phyloP scores from a whole-genome alignment of 1,140 invertebrate species.

The Drosophila triauraria region DNA sequence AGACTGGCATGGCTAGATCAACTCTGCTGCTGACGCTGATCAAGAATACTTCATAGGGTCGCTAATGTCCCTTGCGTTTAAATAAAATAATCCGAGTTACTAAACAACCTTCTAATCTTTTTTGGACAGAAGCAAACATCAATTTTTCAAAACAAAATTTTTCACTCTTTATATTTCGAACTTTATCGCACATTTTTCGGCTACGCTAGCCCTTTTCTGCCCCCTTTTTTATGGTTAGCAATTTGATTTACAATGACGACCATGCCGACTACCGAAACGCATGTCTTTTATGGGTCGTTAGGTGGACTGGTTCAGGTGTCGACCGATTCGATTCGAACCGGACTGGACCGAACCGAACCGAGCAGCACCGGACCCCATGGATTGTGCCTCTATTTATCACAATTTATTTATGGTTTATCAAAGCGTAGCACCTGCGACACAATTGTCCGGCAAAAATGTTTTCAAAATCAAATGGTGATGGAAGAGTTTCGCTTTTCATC shows the following conservation, averaged over 20 bases:
- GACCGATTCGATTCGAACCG: conserved; percentile 6
- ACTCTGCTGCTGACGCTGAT: too few species aligned
- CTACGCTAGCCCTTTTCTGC: neutral
- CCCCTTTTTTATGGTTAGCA: conserved; percentile 23
- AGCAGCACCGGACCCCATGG: neutral
- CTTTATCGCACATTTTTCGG: neutral
- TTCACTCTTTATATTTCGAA: neutral
- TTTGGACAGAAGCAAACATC: neutral
- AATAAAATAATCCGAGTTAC: neutral
- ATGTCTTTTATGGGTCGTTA: conserved; percentile 66
- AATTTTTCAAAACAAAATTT: conserved; percentile 16
- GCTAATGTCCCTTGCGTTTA: neutral
- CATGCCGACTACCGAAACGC: conserved; percentile 31
- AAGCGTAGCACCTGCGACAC: conserved; percentile 61
- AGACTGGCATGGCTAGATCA: too few species aligned
- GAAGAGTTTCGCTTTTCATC: conserved; percentile 26
- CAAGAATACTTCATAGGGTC: too few species aligned
- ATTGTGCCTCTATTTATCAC: conserved; percentile 66
- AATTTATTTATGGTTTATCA: conserved; percentile 74
- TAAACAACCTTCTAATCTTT: neutral
- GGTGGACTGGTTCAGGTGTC: conserved; percentile 41
- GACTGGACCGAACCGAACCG: conserved; percentile 8
- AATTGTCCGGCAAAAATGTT: conserved; percentile 37
- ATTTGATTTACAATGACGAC: conserved; percentile 64
- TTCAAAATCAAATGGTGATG: conserved; percentile 30